These are phyloP conservation scores for Leucoma salicis DNA, from an alignment of 2,888 invertebrate species.

Conservation along the genomic window DNA sequence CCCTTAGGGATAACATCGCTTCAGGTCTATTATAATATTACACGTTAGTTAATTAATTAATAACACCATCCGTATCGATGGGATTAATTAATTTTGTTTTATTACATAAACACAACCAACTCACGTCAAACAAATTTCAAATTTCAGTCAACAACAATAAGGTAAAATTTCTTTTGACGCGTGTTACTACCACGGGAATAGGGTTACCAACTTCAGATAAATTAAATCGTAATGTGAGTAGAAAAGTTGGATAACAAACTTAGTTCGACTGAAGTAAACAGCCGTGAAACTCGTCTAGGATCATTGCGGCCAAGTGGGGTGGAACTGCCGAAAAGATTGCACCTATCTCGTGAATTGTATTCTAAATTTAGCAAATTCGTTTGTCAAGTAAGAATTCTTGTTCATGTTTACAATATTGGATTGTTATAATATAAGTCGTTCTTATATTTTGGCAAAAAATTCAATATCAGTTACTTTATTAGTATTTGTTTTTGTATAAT, in stretches of 20 bases:
- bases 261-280: conserved; percentile 36
- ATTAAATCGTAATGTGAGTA: conserved; percentile 33
- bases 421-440: too few relatives aligned
- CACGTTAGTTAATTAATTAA: conserved; percentile 20
- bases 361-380: too few relatives aligned
- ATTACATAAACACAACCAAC: conserved; percentile 13
- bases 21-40: conserved; percentile 20
- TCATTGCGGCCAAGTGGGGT: conserved; percentile 38
- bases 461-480: too few relatives aligned
- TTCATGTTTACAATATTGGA: too few relatives aligned
- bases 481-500: too few relatives aligned
- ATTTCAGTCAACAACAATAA: background rate
- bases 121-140: background rate
- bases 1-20: background rate
- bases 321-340: conserved; percentile 34
- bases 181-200: conserved; percentile 3
- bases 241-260: conserved; percentile 37
- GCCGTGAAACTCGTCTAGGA: conserved; percentile 39
- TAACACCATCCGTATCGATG: conserved; percentile 23
- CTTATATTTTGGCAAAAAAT: too few relatives aligned
- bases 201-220: conserved; percentile 17
- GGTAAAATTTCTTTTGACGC: conserved; percentile 6
- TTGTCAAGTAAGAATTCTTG: too few relatives aligned
- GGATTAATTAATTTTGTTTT: conserved; percentile 13
- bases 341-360: conserved; percentile 23